phyloP scores from a whole-genome alignment of 1,140 invertebrate genomes.

The Platyscapa corneri region DNA sequence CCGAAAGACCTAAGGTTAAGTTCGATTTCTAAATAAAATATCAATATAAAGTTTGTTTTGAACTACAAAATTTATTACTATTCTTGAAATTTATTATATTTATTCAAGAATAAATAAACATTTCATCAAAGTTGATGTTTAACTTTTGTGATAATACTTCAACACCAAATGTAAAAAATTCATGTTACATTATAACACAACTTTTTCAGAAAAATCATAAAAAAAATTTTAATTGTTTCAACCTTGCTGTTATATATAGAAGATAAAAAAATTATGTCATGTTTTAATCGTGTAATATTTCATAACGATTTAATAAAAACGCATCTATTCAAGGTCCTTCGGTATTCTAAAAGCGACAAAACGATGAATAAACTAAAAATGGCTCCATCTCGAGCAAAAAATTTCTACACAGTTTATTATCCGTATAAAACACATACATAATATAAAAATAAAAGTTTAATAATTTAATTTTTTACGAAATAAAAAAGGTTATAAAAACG shows the following conservation, averaged over 20 bases:
- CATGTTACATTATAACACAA: not conserved
- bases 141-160: not conserved
- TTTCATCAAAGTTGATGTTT: not conserved
- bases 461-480: conserved; percentile 43
- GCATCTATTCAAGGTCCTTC: conserved; percentile 24
- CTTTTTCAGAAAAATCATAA: not conserved
- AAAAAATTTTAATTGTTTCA: not conserved
- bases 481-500: conserved; percentile 38
- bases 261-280: not conserved
- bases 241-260: too few relatives aligned
- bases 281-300: not conserved
- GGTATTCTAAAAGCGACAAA: not conserved
- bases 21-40: conserved; percentile 48
- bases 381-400: conserved; percentile 10
- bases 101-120: not conserved
- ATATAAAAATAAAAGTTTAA: conserved; percentile 15
- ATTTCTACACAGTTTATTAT: conserved; percentile 25
- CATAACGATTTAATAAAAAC: not conserved
- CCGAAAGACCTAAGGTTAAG: conserved; percentile 38
- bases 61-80: not conserved
- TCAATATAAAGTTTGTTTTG: not conserved
- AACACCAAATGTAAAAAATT: too few relatives aligned
- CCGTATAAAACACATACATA: not conserved
- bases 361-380: not conserved
- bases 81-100: conserved; percentile 27